Evolutionary conservation across 92 coral and sea anemone species (phyloP).

Genomic region (Phenganax stokvisi): DNA sequence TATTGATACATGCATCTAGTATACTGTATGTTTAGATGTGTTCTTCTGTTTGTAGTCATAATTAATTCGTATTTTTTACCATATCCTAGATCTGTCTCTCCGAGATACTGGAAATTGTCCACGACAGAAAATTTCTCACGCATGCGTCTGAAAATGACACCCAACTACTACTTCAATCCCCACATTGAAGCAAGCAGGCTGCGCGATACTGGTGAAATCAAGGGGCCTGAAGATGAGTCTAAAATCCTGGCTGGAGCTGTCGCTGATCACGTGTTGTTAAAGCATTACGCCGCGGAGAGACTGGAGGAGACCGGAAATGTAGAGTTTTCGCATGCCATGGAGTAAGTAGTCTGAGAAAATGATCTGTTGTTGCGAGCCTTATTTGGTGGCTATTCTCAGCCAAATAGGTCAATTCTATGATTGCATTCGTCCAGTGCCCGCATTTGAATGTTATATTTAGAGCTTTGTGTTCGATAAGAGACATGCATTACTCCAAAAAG

Average conservation of each 20-base stretch:
- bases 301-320: constrained; percentile 63
- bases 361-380: neutral
- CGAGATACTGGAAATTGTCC: constrained; percentile 82
- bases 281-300: constrained; percentile 59
- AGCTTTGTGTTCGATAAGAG: neutral
- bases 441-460: neutral
- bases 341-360: constrained; percentile 5
- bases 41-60: neutral
- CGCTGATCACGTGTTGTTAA: constrained; percentile 72
- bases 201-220: constrained; percentile 59
- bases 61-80: neutral
- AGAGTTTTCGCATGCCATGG: constrained; percentile 31
- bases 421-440: too few species aligned
- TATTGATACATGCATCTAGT: too few species aligned
- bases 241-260: constrained; percentile 56
- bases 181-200: constrained; percentile 81
- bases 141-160: constrained; percentile 90
- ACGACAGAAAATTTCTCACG: constrained; percentile 84
- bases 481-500: neutral
- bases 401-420: too few species aligned
- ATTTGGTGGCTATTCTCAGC: too few species aligned
- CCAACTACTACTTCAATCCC: constrained; percentile 66
- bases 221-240: constrained; percentile 42
- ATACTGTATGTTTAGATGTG: too few species aligned
- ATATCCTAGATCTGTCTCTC: constrained; percentile 52